A percentile compares a stretch with the other conserved stretches of the same genome.
These are phyloP conservation scores for Pinna nobilis DNA, from an alignment of 1,140 invertebrate genomes.

Conservation along the genomic window DNA sequence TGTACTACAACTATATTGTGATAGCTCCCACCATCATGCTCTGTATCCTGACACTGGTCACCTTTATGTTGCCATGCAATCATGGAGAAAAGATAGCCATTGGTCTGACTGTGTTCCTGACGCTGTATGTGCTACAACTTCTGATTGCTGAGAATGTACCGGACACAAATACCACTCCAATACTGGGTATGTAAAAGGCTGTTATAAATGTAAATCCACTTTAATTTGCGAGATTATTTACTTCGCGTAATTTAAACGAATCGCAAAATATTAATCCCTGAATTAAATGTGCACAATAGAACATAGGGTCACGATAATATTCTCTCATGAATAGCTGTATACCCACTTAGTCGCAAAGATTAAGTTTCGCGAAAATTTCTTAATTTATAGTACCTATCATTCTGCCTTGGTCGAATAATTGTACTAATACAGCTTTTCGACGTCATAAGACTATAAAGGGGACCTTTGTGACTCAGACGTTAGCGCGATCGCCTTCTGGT, in stretches of 20 bases:
- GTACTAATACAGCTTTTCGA: too few species aligned
- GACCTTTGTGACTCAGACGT: too few species aligned
- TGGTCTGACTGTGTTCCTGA: constrained; percentile 73
- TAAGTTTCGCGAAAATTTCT: too few species aligned
- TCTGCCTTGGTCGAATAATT: too few species aligned
- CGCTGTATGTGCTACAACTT: constrained; percentile 72
- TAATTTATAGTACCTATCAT: too few species aligned
- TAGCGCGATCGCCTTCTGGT: too few species aligned
- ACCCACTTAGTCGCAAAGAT: too few species aligned
- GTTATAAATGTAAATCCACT: neutral
- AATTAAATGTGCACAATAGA: neutral
- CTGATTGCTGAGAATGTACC: constrained; percentile 74
- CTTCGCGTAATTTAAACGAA: neutral
- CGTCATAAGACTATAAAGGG: too few species aligned
- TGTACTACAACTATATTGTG: constrained; percentile 73
- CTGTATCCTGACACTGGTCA: constrained; percentile 69
- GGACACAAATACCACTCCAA: constrained; percentile 72
- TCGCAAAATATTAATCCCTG: neutral
- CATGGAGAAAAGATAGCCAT: constrained; percentile 73
- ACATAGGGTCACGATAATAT: neutral
- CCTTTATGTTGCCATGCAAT: constrained; percentile 71
- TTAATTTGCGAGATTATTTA: neutral
- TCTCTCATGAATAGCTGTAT: too few species aligned
- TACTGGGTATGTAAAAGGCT: constrained; percentile 62
- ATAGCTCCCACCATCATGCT: constrained; percentile 72